Evolutionary conservation across 2,888 invertebrate species (phyloP), one percentile per base, ranked within the genome.

Genomic region (Himalopsyche anomala): DNA sequence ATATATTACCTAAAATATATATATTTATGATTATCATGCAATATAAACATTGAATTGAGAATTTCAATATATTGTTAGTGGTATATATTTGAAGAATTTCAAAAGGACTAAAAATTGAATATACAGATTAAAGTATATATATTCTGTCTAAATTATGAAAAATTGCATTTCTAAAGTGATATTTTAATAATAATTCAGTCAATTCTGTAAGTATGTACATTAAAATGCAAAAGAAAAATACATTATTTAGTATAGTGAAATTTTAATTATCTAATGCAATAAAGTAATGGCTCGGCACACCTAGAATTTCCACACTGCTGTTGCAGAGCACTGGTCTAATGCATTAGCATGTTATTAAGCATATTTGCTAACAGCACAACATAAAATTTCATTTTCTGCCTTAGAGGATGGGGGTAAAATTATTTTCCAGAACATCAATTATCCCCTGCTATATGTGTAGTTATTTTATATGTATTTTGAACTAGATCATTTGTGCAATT

Each of bases 401-500:
- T 51, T 15, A 51, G 51, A 51, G 15, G 8, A 51, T 15, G 4
- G 15, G 4, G 8, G 15, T 8, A 51, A 51, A 51, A 15, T 15
- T 51, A 51, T 51, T 51, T 51, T 8, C 15, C 45, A 45, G 9
- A 45, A 45, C 45, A 45, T 45, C 45, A 45, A 45, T 45, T 9
- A 45, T 2, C 45, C 42, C 5, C 5, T 15, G 51, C 51, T 51
- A 15, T 51, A 15, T 15, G 12, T 51, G 51, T 51, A 51, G 12
- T 51, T 15, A 51, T 51, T 51, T 51, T 51, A 15, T 15, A 51
- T 51, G 15, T 51, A 45, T 9, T 45, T 51, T 51, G 51, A 51
- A 51, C 51, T 51, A 51, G 51, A 4, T 15, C 12, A 51, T 51
- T 74, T 45, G 69, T 86, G 89, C 82, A 80, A 81, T 86, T 88